Evolutionary conservation across 2,113 vertebrate species (phyloP), one percentile per base, ranked within the genome.

Genomic region (Phylloscopus trochiloides): DNA sequence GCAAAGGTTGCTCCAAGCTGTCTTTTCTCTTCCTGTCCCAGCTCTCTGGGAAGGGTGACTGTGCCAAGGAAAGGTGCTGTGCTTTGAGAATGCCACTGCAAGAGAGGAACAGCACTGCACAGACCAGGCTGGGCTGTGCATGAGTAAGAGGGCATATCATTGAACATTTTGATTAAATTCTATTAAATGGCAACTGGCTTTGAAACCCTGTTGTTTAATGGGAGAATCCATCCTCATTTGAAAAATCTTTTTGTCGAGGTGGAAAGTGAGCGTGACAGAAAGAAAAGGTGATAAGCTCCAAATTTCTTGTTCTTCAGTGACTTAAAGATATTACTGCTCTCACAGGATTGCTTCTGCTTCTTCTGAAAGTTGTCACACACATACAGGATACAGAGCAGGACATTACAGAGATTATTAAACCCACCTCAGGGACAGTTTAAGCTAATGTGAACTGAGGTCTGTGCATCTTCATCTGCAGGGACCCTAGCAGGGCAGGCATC

Each of bases 381-480:
- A 5, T 2, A 36, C 3, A 67, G 31, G 57, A 65, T 25, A 51
- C 19, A 78, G 70, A 87, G 24, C 57, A 87, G 68, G 40, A 67
- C 47, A 21, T 74, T 89, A 63, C 12, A 85, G 36, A 0, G 1
- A 78, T 91, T 91, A 78, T 90, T 91, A 93, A 95, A 87, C 18
- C 19, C 36, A 87, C 77, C 77, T 90, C 38, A 47, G 80, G 81
- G 77, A 87, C 65, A 55, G 47, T 81, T 94, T 91, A 86, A 81
- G 29, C 5, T 89, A 91, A 92, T 81, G 66, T 55, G 70, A 86
- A 42, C 34, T 51, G 36, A 90, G 48, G 34, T 75, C 70, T 94
- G 63, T 43, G 57, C 61, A 71, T 89, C 73, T 40, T 75, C 4
- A 2, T 91, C 72, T 89, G 51, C 84, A 77, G 52, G 38, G 55